Conservation (phyloP, 2,113 vertebrate genomes). For the Accipiter virgatus region DNA sequence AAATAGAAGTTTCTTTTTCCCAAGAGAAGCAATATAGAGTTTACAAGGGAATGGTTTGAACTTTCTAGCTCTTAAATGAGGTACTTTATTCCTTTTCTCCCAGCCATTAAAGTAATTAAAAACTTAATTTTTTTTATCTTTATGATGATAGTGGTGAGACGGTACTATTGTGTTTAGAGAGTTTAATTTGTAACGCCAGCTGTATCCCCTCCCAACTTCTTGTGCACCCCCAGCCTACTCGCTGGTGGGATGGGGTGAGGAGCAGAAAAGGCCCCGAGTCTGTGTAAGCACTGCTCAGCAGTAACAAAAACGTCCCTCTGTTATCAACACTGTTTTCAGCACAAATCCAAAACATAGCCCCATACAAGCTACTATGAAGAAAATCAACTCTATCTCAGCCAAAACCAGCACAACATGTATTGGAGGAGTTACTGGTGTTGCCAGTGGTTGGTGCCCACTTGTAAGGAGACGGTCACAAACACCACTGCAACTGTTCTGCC, state of each 20-base stretch:
- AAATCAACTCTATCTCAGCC: not conserved
- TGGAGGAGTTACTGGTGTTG: not conserved
- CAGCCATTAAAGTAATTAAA: not conserved
- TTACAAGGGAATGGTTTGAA: not conserved
- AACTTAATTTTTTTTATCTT: not conserved
- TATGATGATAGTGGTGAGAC: not conserved
- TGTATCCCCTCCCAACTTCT: not conserved
- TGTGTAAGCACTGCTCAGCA: not conserved
- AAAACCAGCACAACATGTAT: not conserved
- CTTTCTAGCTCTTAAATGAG: not conserved
- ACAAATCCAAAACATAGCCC: not conserved
- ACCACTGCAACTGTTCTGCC: not conserved
- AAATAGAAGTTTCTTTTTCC: conserved; percentile 47
- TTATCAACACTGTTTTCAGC: not conserved
- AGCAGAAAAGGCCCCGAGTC: not conserved
- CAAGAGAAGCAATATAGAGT: not conserved
- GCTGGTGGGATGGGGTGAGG: not conserved
- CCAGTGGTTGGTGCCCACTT: not conserved
- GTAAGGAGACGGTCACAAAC: not conserved
- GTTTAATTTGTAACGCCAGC: not conserved
- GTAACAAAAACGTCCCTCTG: not conserved
- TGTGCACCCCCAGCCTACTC: not conserved
- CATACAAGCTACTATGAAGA: not conserved
- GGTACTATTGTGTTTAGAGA: not conserved
- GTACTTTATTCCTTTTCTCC: not conserved